Percentiles rank a stretch among this genome's conserved stretches.
phyloP scores from a whole-genome alignment of 2,797 vertebrate genomes.

The Sebastolobus alascanus region DNA sequence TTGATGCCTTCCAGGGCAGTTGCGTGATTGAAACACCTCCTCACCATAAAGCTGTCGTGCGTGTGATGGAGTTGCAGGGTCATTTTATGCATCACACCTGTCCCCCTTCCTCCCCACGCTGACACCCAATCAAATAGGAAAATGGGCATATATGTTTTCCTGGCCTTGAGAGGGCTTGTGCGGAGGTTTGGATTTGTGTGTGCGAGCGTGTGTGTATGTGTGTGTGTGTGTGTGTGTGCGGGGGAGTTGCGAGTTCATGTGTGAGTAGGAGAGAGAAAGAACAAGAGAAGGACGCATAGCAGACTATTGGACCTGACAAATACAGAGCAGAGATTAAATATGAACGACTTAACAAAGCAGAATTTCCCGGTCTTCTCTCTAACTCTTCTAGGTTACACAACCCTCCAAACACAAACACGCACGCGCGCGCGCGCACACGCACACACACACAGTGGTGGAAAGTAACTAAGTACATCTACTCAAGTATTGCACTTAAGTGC shows the following conservation, averaged over 20 bases:
- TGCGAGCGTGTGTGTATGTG: slow-evolving; percentile 17
- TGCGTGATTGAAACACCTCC: slow-evolving; percentile 84
- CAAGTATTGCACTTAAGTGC: not conserved
- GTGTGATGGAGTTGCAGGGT: slow-evolving; percentile 82
- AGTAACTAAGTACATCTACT: not conserved
- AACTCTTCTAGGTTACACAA: not conserved
- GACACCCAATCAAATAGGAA: slow-evolving; percentile 84
- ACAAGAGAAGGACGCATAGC: not conserved
- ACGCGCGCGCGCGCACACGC: no score
- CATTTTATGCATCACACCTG: slow-evolving; percentile 86
- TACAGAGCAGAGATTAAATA: slow-evolving; percentile 7
- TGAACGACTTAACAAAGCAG: slow-evolving; percentile 4
- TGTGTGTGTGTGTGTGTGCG: slow-evolving; percentile 32
- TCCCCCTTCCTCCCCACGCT: slow-evolving; percentile 78
- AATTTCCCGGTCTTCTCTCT: not conserved
- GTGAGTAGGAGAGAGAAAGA: slow-evolving; percentile 24
- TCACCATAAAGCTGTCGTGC: slow-evolving; percentile 85
- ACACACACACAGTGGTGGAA: not conserved
- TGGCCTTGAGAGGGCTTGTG: slow-evolving; percentile 82
- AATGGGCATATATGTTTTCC: slow-evolving; percentile 86
- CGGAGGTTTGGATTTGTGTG: slow-evolving; percentile 44
- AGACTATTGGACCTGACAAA: slow-evolving; percentile 12
- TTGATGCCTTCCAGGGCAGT: slow-evolving; percentile 78
- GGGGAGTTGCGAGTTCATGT: slow-evolving; percentile 27
- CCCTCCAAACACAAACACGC: no score